Percentiles rank a stretch among this genome's conserved stretches.
phyloP scores from a whole-genome alignment of 2,113 vertebrate species.

The Sisor rabdophorus region DNA sequence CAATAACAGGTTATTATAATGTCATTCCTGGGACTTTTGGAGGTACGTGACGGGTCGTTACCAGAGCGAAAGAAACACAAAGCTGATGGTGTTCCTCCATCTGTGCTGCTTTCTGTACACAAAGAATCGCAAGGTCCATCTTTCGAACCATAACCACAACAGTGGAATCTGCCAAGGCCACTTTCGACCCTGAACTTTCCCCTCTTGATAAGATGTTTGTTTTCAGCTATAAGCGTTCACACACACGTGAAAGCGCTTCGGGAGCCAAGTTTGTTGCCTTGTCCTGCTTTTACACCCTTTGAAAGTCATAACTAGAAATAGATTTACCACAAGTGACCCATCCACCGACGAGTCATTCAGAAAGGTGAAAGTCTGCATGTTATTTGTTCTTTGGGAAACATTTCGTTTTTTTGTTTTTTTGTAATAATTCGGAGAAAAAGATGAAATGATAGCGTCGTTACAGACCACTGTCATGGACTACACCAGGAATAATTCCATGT shows the following conservation, averaged over 20 bases:
- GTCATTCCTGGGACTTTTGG: background rate
- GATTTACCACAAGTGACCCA: background rate
- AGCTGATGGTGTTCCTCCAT: background rate
- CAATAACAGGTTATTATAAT: background rate
- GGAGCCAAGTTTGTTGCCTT: background rate
- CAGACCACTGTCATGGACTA: conserved; percentile 19
- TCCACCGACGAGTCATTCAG: background rate
- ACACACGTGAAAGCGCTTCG: background rate
- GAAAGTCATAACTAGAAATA: conserved; percentile 3
- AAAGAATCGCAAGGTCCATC: background rate
- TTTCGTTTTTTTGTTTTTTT: background rate
- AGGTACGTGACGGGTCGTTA: background rate
- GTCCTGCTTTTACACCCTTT: background rate
- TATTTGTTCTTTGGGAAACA: background rate
- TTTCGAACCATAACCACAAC: conserved; percentile 5
- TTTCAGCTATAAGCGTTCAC: no score
- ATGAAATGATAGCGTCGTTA: background rate
- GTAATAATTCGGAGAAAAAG: background rate
- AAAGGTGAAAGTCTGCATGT: background rate
- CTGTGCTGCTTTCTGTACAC: conserved; percentile 8
- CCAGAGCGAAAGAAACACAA: background rate
- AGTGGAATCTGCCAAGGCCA: background rate
- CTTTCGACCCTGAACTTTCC: background rate
- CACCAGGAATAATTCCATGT: conserved; percentile 47
- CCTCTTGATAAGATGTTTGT: background rate